Conservation (phyloP, 2,113 vertebrate species). For the Callipepla squamata region DNA sequence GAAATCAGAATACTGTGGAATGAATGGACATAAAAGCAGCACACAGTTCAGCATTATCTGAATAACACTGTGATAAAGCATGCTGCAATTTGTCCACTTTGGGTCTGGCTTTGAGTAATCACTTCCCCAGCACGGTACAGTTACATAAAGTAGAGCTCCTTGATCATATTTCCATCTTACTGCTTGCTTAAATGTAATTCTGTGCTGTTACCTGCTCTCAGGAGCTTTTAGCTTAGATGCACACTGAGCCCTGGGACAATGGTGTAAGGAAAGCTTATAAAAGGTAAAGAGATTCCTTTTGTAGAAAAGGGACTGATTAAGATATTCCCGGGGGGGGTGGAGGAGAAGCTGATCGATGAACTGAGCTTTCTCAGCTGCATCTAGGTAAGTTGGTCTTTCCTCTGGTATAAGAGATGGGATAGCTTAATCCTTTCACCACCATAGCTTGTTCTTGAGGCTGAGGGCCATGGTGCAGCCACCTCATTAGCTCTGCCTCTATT, state of each 20-base stretch:
- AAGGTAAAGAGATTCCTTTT: not conserved
- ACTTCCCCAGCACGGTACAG: not conserved
- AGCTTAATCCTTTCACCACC: not conserved
- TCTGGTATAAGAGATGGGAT: not conserved
- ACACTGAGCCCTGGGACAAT: not conserved
- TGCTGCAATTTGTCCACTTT: not conserved
- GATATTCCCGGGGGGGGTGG: not conserved
- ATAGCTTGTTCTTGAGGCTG: not conserved
- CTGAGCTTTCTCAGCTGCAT: not conserved
- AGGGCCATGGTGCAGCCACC: not conserved
- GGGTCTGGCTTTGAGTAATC: not conserved
- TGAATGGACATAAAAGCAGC: not conserved
- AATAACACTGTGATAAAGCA: not conserved
- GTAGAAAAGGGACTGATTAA: not conserved
- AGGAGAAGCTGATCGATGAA: not conserved
- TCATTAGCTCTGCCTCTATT: not conserved
- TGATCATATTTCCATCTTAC: not conserved
- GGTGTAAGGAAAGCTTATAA: not conserved
- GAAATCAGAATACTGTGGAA: not conserved
- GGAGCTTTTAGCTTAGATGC: not conserved
- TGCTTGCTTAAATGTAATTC: not conserved
- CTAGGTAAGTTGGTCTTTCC: not conserved
- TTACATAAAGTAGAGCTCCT: not conserved
- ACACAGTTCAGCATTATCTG: not conserved
- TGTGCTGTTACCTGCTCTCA: not conserved